Percentiles rank a stretch among this genome's conserved stretches.
These are phyloP conservation scores for Meloe dianella DNA, from an alignment of 2,888 invertebrate species.

Conservation along the genomic window DNA sequence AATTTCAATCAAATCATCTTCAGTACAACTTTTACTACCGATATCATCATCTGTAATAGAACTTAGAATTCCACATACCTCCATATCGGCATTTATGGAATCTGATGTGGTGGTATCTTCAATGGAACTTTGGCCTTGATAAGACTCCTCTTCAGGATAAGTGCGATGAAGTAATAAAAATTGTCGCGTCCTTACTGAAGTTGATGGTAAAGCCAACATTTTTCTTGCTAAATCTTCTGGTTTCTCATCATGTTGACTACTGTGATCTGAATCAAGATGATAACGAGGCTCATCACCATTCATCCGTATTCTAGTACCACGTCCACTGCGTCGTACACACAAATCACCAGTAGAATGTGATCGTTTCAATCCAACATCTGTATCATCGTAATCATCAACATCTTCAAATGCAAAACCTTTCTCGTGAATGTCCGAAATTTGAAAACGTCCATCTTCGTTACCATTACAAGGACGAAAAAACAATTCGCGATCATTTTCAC, in stretches of 20 bases:
- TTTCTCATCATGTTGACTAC: conserved; percentile 62
- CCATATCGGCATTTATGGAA: conserved; percentile 61
- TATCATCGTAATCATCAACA: conserved; percentile 56
- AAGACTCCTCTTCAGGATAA: conserved; percentile 54
- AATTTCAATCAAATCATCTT: conserved; percentile 43
- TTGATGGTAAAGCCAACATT: conserved; percentile 57
- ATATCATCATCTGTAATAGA: conserved; percentile 52
- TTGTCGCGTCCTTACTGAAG: conserved; percentile 53
- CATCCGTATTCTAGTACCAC: conserved; percentile 51
- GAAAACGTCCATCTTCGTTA: conserved; percentile 62
- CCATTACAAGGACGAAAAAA: conserved; percentile 58
- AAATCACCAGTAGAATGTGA: conserved; percentile 63
- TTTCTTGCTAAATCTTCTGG: conserved; percentile 60
- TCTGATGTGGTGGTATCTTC: conserved; percentile 62
- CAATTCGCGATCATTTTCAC: conserved; percentile 53
- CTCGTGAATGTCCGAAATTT: conserved; percentile 64
- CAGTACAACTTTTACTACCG: conserved; percentile 46
- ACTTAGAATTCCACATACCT: conserved; percentile 60
- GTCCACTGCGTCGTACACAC: conserved; percentile 53
- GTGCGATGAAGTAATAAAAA: conserved; percentile 53
- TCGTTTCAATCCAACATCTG: conserved; percentile 56
- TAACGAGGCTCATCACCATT: conserved; percentile 59
- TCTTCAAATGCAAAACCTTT: conserved; percentile 58
- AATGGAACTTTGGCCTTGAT: conserved; percentile 60
- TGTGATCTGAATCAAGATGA: conserved; percentile 63